phyloP scores from a whole-genome alignment of 2,113 vertebrate species.

The Piprites chloris region DNA sequence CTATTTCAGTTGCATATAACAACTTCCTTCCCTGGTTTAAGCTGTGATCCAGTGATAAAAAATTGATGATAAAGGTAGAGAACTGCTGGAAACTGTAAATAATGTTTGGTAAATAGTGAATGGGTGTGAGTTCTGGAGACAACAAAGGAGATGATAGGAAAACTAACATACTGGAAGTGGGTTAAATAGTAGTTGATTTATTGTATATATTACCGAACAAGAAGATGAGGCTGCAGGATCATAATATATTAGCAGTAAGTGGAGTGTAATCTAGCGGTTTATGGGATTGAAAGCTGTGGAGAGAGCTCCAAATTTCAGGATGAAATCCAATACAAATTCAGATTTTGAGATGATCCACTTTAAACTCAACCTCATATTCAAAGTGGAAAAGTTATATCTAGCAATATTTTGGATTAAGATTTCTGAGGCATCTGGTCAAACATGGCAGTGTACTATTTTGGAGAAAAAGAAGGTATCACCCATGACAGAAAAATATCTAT shows the following conservation, averaged over 20 bases:
- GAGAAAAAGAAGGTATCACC: not conserved
- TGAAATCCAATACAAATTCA: not conserved
- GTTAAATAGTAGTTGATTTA: not conserved
- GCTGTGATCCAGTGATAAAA: constrained; percentile 6
- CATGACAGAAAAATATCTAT: constrained; percentile 21
- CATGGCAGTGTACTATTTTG: not conserved
- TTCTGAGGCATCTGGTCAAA: not conserved
- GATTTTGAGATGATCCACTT: not conserved
- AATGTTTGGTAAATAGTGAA: not conserved
- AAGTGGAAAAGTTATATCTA: not conserved
- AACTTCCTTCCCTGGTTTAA: not conserved
- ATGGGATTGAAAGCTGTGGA: not conserved
- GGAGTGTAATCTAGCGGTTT: not conserved
- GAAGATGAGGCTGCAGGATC: not conserved
- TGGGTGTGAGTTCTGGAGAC: not conserved
- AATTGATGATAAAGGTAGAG: not conserved
- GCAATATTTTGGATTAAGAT: not conserved
- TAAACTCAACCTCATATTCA: not conserved
- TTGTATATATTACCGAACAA: not conserved
- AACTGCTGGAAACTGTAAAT: not conserved
- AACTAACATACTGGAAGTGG: not conserved
- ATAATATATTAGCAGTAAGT: not conserved
- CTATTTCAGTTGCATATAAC: not conserved
- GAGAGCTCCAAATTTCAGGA: not conserved
- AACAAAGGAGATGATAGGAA: not conserved